These are phyloP conservation scores for Agrotis clavis DNA, from an alignment of 2,888 invertebrate genomes.

Conservation along the genomic window DNA sequence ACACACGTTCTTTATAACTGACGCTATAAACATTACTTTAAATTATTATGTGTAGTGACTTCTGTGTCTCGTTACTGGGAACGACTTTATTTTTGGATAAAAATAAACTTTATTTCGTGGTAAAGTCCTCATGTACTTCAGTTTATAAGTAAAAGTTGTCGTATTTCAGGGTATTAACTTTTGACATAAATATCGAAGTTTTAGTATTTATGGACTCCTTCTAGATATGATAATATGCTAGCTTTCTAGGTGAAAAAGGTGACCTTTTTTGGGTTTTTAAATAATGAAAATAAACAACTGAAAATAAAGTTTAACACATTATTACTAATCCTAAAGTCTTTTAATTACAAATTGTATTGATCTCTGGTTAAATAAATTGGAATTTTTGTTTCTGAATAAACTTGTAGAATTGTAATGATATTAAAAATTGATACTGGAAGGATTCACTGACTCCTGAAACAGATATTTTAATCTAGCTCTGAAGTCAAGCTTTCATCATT, in stretches of 20 bases:
- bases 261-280: too few species aligned
- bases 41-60: constrained; percentile 62
- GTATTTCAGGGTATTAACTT: constrained; percentile 18
- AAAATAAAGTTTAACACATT: too few species aligned
- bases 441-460: too few species aligned
- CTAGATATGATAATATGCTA: constrained; percentile 5
- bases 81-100: constrained; percentile 57
- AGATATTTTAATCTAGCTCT: too few species aligned
- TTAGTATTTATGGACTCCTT: constrained; percentile 25
- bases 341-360: too few species aligned
- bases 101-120: constrained; percentile 51
- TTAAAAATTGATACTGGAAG: too few species aligned
- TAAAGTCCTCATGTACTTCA: constrained; percentile 23
- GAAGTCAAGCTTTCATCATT: too few species aligned
- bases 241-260: not conserved
- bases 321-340: too few species aligned
- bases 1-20: constrained; percentile 62
- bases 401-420: too few species aligned
- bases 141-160: not conserved
- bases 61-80: constrained; percentile 58
- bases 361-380: too few species aligned
- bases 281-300: too few species aligned
- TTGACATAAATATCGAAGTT: constrained; percentile 38
- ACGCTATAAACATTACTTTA: constrained; percentile 64
- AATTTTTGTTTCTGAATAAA: too few species aligned